Evolutionary conservation across 2,888 invertebrate genomes (phyloP).

Genomic region (Orthosia incerta): DNA sequence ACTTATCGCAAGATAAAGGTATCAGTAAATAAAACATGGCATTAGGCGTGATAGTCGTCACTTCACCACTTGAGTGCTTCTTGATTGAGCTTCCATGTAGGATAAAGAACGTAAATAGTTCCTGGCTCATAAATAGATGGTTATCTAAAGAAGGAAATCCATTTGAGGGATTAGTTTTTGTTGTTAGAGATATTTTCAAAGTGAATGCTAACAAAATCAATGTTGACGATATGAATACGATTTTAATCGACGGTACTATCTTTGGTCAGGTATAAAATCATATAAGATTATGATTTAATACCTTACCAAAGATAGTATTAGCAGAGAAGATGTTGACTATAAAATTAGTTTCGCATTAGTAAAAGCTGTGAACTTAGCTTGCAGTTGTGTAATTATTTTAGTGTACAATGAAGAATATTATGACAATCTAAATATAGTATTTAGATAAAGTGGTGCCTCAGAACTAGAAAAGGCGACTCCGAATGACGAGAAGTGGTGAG

Average conservation of each 20-base stretch:
- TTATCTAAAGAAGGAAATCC: background rate
- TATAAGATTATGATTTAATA: too few relatives aligned
- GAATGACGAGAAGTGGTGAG: too few relatives aligned
- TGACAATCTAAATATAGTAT: too few relatives aligned
- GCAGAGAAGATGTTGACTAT: too few relatives aligned
- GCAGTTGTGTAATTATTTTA: too few relatives aligned
- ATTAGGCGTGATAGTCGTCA: conserved; percentile 55
- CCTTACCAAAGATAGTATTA: too few relatives aligned
- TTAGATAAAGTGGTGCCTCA: too few relatives aligned
- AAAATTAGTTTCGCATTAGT: too few relatives aligned
- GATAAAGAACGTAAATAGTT: conserved; percentile 56
- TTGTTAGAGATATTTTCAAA: background rate
- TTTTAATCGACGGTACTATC: background rate
- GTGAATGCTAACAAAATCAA: background rate
- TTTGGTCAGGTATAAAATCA: background rate
- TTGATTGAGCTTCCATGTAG: conserved; percentile 65
- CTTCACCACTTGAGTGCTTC: conserved; percentile 60
- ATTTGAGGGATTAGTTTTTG: conserved; percentile 11
- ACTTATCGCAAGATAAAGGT: conserved; percentile 65
- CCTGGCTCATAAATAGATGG: conserved; percentile 31
- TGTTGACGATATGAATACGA: background rate
- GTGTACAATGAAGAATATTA: too few relatives aligned
- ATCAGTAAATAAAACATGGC: conserved; percentile 66
- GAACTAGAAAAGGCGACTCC: too few relatives aligned
- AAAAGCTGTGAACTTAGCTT: too few relatives aligned